Conservation (phyloP, 2,888 invertebrate genomes). For the Hypolimnas misippus region DNA sequence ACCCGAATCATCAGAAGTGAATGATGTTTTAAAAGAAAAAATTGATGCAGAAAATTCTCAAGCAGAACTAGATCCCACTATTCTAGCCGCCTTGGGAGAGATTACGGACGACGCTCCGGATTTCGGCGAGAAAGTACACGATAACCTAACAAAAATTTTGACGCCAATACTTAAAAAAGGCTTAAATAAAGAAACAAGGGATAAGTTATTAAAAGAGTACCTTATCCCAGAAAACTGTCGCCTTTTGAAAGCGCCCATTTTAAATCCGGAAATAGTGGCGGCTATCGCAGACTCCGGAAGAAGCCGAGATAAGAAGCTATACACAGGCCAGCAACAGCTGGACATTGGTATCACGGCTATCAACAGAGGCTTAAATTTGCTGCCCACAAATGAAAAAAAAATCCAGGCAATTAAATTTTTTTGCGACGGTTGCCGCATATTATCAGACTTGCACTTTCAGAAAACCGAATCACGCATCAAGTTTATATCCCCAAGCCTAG, state of each 20-base stretch:
- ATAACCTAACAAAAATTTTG: neutral
- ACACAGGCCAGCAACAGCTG: neutral
- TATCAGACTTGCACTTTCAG: neutral
- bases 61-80: neutral
- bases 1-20: no score
- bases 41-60: no score
- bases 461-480: neutral
- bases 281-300: neutral
- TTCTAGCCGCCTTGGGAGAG: neutral
- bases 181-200: neutral
- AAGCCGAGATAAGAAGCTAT: neutral
- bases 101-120: neutral
- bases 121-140: neutral
- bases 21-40: no score
- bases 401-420: neutral
- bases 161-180: neutral
- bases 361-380: neutral
- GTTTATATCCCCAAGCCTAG: neutral
- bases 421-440: neutral
- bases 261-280: slow-evolving; percentile 15
- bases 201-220: neutral
- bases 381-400: neutral
- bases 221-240: neutral
- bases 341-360: neutral
- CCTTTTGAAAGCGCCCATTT: neutral